Evolutionary conservation across 2,888 invertebrate genomes (phyloP).

Genomic region (Eupithecia inturbata): DNA sequence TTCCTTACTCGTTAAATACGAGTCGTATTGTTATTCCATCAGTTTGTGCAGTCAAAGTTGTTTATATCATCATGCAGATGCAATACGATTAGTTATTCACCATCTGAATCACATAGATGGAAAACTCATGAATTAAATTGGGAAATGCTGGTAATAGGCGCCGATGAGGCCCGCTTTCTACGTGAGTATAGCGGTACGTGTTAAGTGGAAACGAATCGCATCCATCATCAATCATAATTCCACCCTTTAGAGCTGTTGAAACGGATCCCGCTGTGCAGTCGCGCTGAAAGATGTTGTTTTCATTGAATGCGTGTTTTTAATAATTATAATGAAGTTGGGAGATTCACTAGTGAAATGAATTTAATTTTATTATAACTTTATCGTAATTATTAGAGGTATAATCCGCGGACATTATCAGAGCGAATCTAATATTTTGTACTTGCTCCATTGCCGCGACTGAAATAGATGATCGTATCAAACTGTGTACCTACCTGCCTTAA

Average conservation of each 20-base stretch:
- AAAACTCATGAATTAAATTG: background rate
- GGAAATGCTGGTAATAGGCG: background rate
- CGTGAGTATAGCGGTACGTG: slow-evolving; percentile 53
- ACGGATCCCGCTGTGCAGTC: slow-evolving; percentile 62
- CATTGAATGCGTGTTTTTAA: slow-evolving; percentile 27
- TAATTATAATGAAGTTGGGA: background rate
- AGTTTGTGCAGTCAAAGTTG: background rate
- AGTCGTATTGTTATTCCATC: background rate
- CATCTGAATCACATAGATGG: background rate
- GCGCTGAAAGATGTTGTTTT: slow-evolving; percentile 49
- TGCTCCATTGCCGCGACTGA: background rate
- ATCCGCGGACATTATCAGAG: background rate
- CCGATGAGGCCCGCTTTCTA: slow-evolving; percentile 10
- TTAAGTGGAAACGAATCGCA: slow-evolving; percentile 82
- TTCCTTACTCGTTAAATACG: background rate
- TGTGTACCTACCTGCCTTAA: background rate
- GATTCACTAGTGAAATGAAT: background rate
- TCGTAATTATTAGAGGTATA: background rate
- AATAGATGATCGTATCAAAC: background rate
- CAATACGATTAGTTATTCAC: background rate
- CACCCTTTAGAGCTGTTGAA: slow-evolving; percentile 62
- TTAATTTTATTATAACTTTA: background rate
- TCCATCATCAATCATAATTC: slow-evolving; percentile 82
- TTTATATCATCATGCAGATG: background rate
- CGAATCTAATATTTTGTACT: background rate